Conservation (phyloP, 2,797 vertebrate genomes). For the Halcyon badia region DNA sequence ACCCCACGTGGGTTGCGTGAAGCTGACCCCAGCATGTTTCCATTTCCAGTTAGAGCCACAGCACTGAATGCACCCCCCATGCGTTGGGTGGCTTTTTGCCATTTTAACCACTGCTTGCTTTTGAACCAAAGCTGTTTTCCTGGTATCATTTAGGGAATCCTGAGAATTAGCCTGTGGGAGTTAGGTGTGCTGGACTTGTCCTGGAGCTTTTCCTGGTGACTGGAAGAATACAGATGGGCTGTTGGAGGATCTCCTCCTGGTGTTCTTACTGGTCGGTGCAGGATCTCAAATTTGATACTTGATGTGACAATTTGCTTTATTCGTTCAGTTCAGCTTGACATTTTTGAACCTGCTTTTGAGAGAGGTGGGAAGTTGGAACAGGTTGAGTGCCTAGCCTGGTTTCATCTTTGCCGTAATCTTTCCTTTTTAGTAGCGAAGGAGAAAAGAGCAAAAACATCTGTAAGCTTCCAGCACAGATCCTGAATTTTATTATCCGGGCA, state of each 20-base stretch:
- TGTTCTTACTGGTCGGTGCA: neutral
- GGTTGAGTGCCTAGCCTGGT: neutral
- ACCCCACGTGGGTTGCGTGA: neutral
- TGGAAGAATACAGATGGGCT: neutral
- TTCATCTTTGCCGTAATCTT: neutral
- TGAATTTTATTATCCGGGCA: neutral
- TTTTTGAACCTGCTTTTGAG: neutral
- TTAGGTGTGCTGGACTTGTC: neutral
- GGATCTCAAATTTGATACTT: neutral
- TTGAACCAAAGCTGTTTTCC: neutral
- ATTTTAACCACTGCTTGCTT: neutral
- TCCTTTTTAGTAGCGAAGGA: neutral
- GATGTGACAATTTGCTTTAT: neutral
- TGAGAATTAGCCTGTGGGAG: neutral
- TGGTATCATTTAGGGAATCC: neutral
- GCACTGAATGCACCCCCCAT: neutral
- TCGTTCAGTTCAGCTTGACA: neutral
- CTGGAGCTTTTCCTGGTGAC: neutral
- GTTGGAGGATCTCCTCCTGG: neutral
- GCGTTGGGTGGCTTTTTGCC: neutral
- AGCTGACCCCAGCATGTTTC: neutral
- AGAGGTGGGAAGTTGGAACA: neutral
- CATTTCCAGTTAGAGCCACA: neutral
- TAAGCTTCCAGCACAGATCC: neutral
- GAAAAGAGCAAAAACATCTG: neutral